phyloP scores from a whole-genome alignment of 1,140 invertebrate genomes.

The Sesamia nonagrioides region DNA sequence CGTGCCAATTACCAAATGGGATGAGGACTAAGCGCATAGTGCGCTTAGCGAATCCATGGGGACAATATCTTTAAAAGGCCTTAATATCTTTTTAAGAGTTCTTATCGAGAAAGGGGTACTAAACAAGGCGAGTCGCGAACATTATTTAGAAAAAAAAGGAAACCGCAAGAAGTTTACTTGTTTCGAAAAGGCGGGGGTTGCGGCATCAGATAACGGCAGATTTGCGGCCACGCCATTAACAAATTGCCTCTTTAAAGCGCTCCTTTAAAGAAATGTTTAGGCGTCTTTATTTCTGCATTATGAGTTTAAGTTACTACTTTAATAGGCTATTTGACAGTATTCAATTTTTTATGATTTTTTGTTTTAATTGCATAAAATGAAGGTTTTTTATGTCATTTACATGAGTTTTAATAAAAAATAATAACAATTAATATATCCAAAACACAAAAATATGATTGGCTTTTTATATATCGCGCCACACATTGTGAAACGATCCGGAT shows the following conservation, averaged over 20 bases:
- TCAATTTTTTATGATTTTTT: too few relatives aligned
- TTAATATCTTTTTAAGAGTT: conserved; percentile 82
- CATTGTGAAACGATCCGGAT: too few relatives aligned
- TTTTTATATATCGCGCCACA: too few relatives aligned
- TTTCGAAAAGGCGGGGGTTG: conserved; percentile 79
- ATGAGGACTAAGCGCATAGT: not conserved
- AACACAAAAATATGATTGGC: too few relatives aligned
- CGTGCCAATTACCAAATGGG: conserved; percentile 25
- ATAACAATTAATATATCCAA: too few relatives aligned
- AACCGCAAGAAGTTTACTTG: conserved; percentile 76
- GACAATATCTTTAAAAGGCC: conserved; percentile 83
- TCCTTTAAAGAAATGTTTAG: conserved; percentile 60
- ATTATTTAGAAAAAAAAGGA: conserved; percentile 84
- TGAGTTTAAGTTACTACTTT: not conserved
- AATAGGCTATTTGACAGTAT: too few relatives aligned
- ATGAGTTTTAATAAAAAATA: too few relatives aligned
- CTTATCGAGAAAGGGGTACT: conserved; percentile 79
- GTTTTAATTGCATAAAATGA: too few relatives aligned
- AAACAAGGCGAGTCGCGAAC: conserved; percentile 71
- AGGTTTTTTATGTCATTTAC: too few relatives aligned
- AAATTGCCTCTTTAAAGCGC: conserved; percentile 79
- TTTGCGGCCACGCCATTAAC: conserved; percentile 83
- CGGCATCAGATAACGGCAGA: conserved; percentile 82
- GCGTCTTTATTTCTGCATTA: conserved; percentile 62
- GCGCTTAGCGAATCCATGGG: conserved; percentile 54